Evolutionary conservation across 2,113 vertebrate genomes (phyloP), one percentile per base, ranked within the genome.

Genomic region (Urocitellus parryii): DNA sequence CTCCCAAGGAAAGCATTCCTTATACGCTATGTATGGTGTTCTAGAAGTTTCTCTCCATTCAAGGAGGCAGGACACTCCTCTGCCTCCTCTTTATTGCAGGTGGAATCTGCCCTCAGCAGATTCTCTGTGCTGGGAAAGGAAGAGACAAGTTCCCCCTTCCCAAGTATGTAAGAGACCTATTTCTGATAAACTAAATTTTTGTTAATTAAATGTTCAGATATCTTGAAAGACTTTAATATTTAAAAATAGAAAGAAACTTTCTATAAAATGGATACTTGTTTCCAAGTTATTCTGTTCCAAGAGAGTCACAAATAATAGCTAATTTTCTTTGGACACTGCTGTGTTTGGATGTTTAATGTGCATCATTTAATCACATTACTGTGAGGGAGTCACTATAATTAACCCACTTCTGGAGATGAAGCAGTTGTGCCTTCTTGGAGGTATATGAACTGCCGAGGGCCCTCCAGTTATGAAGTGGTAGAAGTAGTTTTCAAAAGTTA

Each of bases 191-290:
- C 37, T 53, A 53, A 18, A 34, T 45, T 29, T 86, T 86, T 73
- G 4, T 74, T 72, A 89, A 9, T 45, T 45, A 83, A 74, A 78
- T 79, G 84, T 74, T 94, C 86, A 68, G 95, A 67, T 68, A 53
- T 42, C n/a, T 81, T 84, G 37, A 85, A 73, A 58, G 22, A 53
- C 34, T 17, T 87, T n/a, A 25, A 12, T 63, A 34, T 58, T 86
- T 39, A 96, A 32, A 94, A 96, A 79, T 61, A 12, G 39, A 37
- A 29, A 84, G 63, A 61, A 73, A 81, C 53, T 83, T 92, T 56
- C 72, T 25, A 73, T 70, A 90, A 94, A 90, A 91, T 34, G 10
- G 32, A 78, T 70, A 53, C n/a, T 58, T 88, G 56, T 25, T 86
- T 94, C 18, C 88, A 88, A 78, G 32, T 83, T 76, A 87, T 73